These are phyloP conservation scores for Nymphicus hollandicus DNA, from an alignment of 2,113 vertebrate genomes.

Conservation along the genomic window DNA sequence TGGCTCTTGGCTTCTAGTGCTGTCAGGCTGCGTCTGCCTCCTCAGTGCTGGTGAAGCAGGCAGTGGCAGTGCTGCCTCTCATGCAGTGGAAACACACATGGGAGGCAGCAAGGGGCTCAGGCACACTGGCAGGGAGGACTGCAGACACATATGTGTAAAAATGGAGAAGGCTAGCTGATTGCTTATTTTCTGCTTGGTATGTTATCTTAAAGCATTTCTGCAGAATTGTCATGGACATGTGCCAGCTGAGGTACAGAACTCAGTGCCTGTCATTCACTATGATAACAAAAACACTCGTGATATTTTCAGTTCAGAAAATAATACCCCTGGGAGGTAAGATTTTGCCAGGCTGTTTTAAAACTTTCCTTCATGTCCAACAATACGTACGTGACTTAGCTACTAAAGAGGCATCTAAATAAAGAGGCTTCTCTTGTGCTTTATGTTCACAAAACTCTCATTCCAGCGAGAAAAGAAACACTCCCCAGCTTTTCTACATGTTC, in stretches of 20 bases:
- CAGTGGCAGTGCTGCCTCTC: neutral
- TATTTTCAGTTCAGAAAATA: slow-evolving; percentile 3
- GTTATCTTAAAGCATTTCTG: neutral
- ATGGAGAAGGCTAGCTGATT: neutral
- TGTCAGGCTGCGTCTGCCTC: neutral
- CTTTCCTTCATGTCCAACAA: slow-evolving; percentile 39
- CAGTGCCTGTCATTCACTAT: neutral
- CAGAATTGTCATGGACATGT: neutral
- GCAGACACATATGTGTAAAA: neutral
- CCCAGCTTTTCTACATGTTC: slow-evolving; percentile 38
- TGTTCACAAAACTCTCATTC: slow-evolving; percentile 51
- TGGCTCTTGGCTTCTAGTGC: fast-evolving
- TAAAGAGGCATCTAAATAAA: slow-evolving; percentile 66
- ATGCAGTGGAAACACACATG: fast-evolving
- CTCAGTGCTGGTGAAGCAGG: fast-evolving
- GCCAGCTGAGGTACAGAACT: neutral
- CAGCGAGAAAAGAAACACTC: slow-evolving; percentile 35
- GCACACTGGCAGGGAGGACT: neutral
- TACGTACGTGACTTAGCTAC: slow-evolving; percentile 62
- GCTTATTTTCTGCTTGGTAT: neutral
- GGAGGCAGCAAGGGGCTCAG: neutral
- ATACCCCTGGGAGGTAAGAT: neutral
- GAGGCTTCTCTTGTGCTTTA: slow-evolving; percentile 56
- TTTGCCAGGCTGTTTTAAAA: slow-evolving; percentile 39
- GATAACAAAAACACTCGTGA: neutral